Base-by-base conservation (phyloP, 2,888 invertebrate species). In the Diplolepis rosae region DNA sequence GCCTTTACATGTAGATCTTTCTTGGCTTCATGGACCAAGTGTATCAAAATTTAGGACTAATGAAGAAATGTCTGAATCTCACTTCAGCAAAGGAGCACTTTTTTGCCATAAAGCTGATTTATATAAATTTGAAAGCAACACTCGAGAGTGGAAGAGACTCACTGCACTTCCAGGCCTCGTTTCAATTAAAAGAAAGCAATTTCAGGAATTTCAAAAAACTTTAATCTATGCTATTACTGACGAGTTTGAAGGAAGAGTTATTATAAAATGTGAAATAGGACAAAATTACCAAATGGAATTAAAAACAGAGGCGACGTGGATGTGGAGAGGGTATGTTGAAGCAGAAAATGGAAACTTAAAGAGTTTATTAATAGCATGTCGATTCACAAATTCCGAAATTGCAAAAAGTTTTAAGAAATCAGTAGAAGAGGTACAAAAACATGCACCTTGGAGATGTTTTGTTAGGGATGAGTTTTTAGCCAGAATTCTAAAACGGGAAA, bases 131-230 rank as follows among this genome's bases (percentile, higher is more conserved):
- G 56, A 56, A 13, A 13, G 2, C 6, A 35, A 6, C 24, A 11
- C 13, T 6, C 32, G 7, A 22, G 56, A 56, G 5, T 56, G 56
- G 35, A 56, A 35, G 35, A 56, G 32, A 56, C 9, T 56, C 2
- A 56, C 56, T 6, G 56, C 22, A n/a, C 56, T 22, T 35, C 22
- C 56, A 24, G 56, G 56, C 13, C 5, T 32, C 3, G 22, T 56
- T 2, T 11, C 32, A 11, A 35, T 56, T 18, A 56, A 56, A 56
- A 13, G 4, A 35, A 35, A 56, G 22, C 56, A 13, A n/a, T 56
- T 56, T 22, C 56, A 56, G 2, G 56, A 56, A 18, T 56, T 56
- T 13, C 56, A 56, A 22, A 56, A 56, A 13, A 56, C 56, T 6
- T 6, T 56, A 13, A 24, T 56, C 13, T 39, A 56, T 13, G 35